Evolutionary conservation across 2,797 vertebrate species (phyloP), one percentile per base, ranked within the genome.

Genomic region (Pangasius larnaudii): DNA sequence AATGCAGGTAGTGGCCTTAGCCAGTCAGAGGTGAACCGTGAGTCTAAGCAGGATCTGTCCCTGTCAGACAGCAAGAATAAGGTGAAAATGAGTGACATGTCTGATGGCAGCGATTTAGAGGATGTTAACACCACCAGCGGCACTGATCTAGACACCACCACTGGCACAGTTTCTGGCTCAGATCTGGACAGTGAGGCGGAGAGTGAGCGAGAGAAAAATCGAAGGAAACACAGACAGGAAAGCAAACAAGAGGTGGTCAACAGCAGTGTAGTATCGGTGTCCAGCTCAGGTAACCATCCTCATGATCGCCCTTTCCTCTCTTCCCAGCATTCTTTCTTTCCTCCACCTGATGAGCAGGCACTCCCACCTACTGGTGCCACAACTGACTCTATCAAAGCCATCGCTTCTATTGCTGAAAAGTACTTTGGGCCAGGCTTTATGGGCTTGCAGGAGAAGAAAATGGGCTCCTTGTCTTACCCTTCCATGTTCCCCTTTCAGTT

Each of bases 311-410:
- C 98, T 0, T 97, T 98, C 93, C 96, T 98, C 86, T 96, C 97
- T 67, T 95, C 94, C 74, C 98, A 98, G 90, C 98, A 98, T 93
- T 97, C 98, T 89, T 99, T 99, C 94, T 99, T 99, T 89, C 98
- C 98, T 13, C 98, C 98, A 0, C 98, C 97, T 0, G 97, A 99
- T 63, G 98, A 99, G 92, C 98, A 99, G 94, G 96, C 98, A 79
- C 96, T 99, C 46, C 97, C 97, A 0, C 95, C 96, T 71, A 94
- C 96, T 0, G 95, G 96, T 3, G 96, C 96, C 2, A 95, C 98
- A 0, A 98, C 98, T 33, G 99, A 99, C 96, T 99, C 99, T 49
- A 99, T 99, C 91, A 99, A 99, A 95, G 99, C 99, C 67, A 99
- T 99, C 0, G 99, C 99, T 16, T 99, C 98, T 92, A 99, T 99